A percentile compares a stretch with the other conserved stretches of the same genome.
phyloP scores from a whole-genome alignment of 1,140 invertebrate genomes.

The Drosophila punjabiensis region DNA sequence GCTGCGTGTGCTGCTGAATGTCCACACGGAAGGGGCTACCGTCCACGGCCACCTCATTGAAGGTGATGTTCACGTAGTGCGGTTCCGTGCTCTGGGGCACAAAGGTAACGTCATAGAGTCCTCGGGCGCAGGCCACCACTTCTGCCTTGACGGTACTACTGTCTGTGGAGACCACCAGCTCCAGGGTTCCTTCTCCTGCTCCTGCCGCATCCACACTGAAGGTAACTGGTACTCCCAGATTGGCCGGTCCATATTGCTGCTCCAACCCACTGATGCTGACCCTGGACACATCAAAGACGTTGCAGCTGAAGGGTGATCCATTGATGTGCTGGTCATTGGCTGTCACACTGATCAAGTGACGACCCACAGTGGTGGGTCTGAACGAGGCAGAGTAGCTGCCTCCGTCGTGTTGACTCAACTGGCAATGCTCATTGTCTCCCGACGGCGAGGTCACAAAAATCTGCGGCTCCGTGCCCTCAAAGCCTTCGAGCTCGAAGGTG shows the following conservation, averaged over 20 bases:
- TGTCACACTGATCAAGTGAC: constrained; percentile 93
- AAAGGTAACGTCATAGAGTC: constrained; percentile 98
- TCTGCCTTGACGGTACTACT: constrained; percentile 95
- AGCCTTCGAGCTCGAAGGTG: constrained; percentile 82
- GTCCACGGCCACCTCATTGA: constrained; percentile 97
- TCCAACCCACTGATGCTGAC: constrained; percentile 92
- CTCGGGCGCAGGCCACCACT: constrained; percentile 95
- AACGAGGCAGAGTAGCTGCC: constrained; percentile 91
- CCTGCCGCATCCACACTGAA: constrained; percentile 98
- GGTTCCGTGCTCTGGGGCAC: constrained; percentile 95
- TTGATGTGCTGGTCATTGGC: constrained; percentile 93
- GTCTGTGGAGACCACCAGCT: constrained; percentile 96
- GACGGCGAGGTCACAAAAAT: constrained; percentile 92
- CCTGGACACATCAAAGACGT: constrained; percentile 95
- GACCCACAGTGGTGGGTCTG: constrained; percentile 93
- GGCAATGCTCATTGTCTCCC: constrained; percentile 90
- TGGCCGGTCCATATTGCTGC: constrained; percentile 87
- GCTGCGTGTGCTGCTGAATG: constrained; percentile 93
- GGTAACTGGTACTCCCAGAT: constrained; percentile 93
- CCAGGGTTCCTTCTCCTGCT: constrained; percentile 97
- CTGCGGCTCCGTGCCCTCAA: constrained; percentile 87
- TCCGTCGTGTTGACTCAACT: constrained; percentile 86
- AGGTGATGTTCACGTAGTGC: constrained; percentile 98
- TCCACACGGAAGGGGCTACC: constrained; percentile 97
- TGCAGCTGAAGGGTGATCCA: constrained; percentile 96